Evolutionary conservation across 2,888 invertebrate species (phyloP).

Genomic region (Rotaria macrura): DNA sequence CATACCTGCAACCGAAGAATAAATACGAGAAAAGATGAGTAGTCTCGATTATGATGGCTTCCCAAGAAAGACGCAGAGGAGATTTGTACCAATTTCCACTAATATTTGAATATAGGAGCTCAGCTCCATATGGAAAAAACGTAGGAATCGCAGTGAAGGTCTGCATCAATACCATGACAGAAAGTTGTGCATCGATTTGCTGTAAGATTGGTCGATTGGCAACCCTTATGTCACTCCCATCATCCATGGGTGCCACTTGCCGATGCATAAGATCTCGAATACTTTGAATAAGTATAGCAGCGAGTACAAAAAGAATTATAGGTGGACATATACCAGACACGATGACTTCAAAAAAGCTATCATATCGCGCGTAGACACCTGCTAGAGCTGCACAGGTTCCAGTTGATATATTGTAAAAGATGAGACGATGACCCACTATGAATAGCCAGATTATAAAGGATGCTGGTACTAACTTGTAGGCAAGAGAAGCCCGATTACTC

Average conservation of each 20-base stretch:
- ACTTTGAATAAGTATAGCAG: neutral
- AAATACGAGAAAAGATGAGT: neutral
- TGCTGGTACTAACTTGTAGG: neutral
- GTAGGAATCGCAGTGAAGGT: neutral
- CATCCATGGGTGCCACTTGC: neutral
- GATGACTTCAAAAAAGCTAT: neutral
- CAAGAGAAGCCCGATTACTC: neutral
- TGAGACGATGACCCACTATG: neutral
- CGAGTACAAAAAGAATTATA: neutral
- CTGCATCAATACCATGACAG: neutral
- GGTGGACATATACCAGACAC: neutral
- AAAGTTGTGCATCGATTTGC: neutral
- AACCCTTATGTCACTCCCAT: neutral
- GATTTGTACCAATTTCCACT: neutral
- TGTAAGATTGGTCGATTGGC: neutral
- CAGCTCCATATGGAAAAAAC: neutral
- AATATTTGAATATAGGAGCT: neutral
- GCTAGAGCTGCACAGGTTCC: neutral
- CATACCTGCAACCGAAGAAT: neutral
- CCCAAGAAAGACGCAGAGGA: neutral
- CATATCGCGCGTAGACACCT: neutral
- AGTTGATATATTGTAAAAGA: neutral
- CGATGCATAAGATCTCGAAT: neutral
- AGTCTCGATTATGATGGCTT: neutral
- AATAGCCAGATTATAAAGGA: neutral